Evolutionary conservation across 2,888 invertebrate species (phyloP), one percentile per base, ranked within the genome.

Genomic region (Microctonus brassicae): DNA sequence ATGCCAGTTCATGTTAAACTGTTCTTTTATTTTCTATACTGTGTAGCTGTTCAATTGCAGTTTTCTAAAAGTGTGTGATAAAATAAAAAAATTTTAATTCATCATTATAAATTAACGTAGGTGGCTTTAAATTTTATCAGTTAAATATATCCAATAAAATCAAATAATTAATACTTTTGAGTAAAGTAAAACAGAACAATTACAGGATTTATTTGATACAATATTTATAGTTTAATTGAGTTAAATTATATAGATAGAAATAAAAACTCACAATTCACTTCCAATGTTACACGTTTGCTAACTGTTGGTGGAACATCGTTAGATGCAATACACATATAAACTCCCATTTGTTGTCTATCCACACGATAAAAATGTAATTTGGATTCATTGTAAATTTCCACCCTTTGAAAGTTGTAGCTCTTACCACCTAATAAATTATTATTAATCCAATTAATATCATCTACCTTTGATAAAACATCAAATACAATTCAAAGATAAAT

Each of bases 271-370:
- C 97, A 97, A 88, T 96, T 95, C 72, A 97, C 95, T 84, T 93
- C 94, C 73, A 97, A 91, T 61, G 93, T 94, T 80, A 97, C 95
- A 79, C 95, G 89, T 87, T 96, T 96, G 90, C 95, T 95, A 83
- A 95, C 96, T 9, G 96, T 94, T 5, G 96, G 96, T 33, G 96
- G 96, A 55, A 97, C 96, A 87, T 96, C 95, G 86, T 97, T 97
- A 83, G 94, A 94, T 13, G 97, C 97, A 82, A 96, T 96, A 89
- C 97, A 97, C 80, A 97, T 91, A 88, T 96, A 97, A 34, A 95
- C 93, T 42, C 96, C 97, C 94, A 96, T 97, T 90, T 97, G 97
- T 81, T 94, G 91, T 65, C 97, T 90, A 84, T 96, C 95, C 81
- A 97, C 91, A 75, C 94, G 92, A 89, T 94, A 91, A 82, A 97